Conservation (phyloP, 2,113 vertebrate genomes). For the Rhinoderma darwinii region DNA sequence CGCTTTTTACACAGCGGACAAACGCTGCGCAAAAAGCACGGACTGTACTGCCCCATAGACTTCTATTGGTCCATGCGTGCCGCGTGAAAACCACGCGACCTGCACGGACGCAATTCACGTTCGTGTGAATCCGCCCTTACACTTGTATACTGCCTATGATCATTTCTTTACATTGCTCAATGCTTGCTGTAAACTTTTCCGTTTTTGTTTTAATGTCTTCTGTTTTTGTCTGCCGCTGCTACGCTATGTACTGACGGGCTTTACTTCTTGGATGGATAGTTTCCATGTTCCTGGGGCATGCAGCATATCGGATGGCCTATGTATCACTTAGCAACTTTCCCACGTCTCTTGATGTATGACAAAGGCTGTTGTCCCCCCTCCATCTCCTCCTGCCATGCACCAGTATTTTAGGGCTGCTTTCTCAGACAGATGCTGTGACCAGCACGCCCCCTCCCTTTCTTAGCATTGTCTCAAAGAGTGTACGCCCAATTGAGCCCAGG, state of each 20-base stretch:
- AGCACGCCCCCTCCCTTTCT: constrained; percentile 39
- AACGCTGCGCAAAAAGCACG: too few relatives aligned
- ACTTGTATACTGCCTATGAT: background rate
- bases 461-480: constrained; percentile 40
- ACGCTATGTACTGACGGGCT: background rate
- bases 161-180: background rate
- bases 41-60: too few relatives aligned
- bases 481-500: background rate
- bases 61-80: too few relatives aligned
- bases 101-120: too few relatives aligned
- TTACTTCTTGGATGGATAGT: background rate
- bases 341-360: constrained; percentile 47
- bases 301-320: constrained; percentile 33
- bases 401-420: constrained; percentile 21
- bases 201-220: too few relatives aligned
- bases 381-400: constrained; percentile 34
- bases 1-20: too few relatives aligned
- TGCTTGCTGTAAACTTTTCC: background rate
- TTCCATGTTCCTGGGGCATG: background rate
- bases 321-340: constrained; percentile 56
- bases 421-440: constrained; percentile 51
- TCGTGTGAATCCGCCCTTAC: background rate
- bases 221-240: background rate
- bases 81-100: too few relatives aligned
- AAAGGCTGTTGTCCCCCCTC: constrained; percentile 24